Conservation (phyloP, 2,888 invertebrate genomes). For the Lithophane ornitopus region DNA sequence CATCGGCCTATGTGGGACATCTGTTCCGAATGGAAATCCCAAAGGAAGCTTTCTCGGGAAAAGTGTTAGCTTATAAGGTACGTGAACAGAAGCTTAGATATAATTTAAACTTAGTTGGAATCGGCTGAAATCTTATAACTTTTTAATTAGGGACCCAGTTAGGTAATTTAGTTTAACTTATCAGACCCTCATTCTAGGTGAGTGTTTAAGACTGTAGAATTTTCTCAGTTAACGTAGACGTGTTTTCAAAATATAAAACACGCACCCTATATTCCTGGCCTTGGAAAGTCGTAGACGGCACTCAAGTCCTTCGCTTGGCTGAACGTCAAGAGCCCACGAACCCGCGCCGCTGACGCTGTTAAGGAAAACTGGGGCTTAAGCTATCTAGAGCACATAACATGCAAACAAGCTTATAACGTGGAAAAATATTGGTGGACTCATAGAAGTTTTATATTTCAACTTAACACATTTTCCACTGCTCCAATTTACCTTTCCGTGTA, state of each 20-base stretch:
- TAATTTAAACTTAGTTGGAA: slow-evolving; percentile 17
- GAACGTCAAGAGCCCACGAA: slow-evolving; percentile 51
- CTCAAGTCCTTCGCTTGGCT: slow-evolving; percentile 58
- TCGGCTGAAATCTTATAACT: not conserved
- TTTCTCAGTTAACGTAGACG: not conserved
- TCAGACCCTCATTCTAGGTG: not conserved
- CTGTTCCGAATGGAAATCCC: slow-evolving; percentile 94
- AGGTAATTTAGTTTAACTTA: not conserved
- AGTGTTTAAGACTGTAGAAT: not conserved
- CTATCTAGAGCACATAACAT: slow-evolving; percentile 44
- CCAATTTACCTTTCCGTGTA: slow-evolving; percentile 4
- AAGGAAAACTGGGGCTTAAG: slow-evolving; percentile 50
- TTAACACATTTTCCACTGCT: not conserved
- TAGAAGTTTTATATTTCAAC: slow-evolving; percentile 6
- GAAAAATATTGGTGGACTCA: slow-evolving; percentile 17
- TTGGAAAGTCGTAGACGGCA: slow-evolving; percentile 41
- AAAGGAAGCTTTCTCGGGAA: slow-evolving; percentile 93
- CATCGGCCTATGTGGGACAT: slow-evolving; percentile 93
- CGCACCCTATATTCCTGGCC: slow-evolving; percentile 18
- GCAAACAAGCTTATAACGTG: not conserved
- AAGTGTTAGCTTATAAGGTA: slow-evolving; percentile 93
- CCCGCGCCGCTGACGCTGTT: slow-evolving; percentile 50
- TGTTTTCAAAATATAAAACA: slow-evolving; percentile 11
- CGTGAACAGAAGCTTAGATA: slow-evolving; percentile 60
- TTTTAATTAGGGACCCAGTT: not conserved